phyloP scores from a whole-genome alignment of 2,113 vertebrate genomes.

The Tamias sibiricus region DNA sequence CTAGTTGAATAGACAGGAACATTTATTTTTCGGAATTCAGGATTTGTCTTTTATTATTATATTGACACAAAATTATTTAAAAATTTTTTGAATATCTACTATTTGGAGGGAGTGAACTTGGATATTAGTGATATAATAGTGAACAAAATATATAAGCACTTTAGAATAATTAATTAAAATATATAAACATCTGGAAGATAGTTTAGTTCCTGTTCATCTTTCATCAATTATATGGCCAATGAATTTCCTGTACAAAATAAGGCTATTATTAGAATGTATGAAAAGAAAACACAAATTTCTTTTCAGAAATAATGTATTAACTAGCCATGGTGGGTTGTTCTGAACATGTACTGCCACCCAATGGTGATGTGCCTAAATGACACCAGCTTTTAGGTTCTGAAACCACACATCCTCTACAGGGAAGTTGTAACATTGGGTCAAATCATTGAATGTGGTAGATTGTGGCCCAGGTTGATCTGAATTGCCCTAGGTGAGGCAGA shows the following conservation, averaged over 20 bases:
- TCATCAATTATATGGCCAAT: neutral
- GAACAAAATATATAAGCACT: neutral
- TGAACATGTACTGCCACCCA: conserved; percentile 86
- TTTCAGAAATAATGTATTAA: neutral
- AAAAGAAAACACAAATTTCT: conserved; percentile 31
- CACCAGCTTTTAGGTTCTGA: conserved; percentile 27
- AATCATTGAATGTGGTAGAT: neutral
- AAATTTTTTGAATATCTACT: neutral
- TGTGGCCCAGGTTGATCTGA: neutral
- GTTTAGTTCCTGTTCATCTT: neutral
- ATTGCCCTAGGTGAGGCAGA: neutral
- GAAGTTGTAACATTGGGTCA: neutral
- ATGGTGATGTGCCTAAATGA: conserved; percentile 80
- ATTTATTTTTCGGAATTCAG: neutral
- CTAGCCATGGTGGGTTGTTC: conserved; percentile 50
- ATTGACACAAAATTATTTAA: neutral
- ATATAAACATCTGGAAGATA: conserved; percentile 13
- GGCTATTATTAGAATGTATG: conserved; percentile 16
- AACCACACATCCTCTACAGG: neutral
- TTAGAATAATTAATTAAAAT: conserved; percentile 29
- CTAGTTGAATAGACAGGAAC: neutral
- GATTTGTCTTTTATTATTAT: conserved; percentile 48
- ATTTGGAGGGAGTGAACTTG: neutral
- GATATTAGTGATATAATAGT: neutral
- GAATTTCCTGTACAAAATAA: neutral